A percentile compares a stretch with the other conserved stretches of the same genome.
These are phyloP conservation scores for Globodera rostochiensis DNA, from an alignment of 1,140 invertebrate species.

Conservation along the genomic window DNA sequence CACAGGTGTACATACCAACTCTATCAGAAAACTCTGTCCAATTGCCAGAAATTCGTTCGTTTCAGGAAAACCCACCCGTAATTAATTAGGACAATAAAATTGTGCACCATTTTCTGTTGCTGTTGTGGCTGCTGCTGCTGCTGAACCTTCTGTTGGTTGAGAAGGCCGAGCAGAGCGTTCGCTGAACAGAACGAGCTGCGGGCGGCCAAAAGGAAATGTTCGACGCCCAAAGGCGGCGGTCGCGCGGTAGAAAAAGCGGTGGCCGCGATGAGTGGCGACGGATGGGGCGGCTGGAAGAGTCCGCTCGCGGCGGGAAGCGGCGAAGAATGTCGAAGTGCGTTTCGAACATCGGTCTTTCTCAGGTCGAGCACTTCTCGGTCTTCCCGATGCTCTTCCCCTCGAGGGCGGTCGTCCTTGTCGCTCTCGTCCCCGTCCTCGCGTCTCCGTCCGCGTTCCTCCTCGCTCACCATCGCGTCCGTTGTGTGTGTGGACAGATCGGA, in stretches of 20 bases:
- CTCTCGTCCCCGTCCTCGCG: background rate
- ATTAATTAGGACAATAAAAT: slow-evolving; percentile 16
- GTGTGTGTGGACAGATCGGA: slow-evolving; percentile 1
- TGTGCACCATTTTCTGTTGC: background rate
- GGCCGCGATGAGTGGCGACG: slow-evolving; percentile 15
- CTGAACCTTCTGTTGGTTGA: slow-evolving; percentile 33
- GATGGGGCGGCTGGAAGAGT: slow-evolving; percentile 4
- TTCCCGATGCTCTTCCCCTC: background rate
- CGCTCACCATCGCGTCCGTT: background rate
- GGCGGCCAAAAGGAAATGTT: slow-evolving; percentile 47
- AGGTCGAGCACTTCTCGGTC: slow-evolving; percentile 16
- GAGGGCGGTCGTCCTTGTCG: background rate
- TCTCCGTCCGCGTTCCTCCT: background rate
- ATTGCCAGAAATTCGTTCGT: slow-evolving; percentile 7
- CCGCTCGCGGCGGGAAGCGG: background rate
- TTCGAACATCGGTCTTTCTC: background rate
- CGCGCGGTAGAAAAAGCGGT: slow-evolving; percentile 1
- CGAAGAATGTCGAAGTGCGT: background rate
- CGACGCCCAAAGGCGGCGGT: slow-evolving; percentile 22
- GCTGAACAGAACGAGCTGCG: slow-evolving; percentile 49
- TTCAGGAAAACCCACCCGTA: background rate
- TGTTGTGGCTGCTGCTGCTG: slow-evolving; percentile 35
- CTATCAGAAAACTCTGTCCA: no score
- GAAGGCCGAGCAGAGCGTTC: slow-evolving; percentile 44
- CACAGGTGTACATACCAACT: no score